Percentiles rank a stretch among this genome's conserved stretches.
phyloP scores from a whole-genome alignment of 2,113 vertebrate genomes.

The Neoarius graeffei region DNA sequence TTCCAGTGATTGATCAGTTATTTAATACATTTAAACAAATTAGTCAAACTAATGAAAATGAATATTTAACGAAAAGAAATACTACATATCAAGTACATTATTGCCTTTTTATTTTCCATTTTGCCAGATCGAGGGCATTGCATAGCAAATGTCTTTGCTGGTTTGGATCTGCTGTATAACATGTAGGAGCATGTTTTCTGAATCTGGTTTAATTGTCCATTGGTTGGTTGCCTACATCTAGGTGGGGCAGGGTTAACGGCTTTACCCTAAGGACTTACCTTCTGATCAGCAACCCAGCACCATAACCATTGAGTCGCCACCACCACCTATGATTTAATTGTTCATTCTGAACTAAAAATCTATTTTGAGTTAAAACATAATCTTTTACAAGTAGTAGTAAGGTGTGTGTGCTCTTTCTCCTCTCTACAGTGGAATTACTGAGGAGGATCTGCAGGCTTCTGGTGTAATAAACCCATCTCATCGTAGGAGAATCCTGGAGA shows the following conservation, averaged over 20 bases:
- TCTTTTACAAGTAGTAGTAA: background rate
- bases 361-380: background rate
- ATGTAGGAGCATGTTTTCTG: background rate
- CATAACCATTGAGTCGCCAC: no score
- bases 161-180: background rate
- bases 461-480: conserved; percentile 67
- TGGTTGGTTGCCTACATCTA: no score
- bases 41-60: background rate
- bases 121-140: background rate
- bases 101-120: background rate
- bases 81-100: background rate
- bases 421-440: conserved; percentile 72
- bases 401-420: background rate
- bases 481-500: conserved; percentile 65
- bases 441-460: conserved; percentile 69
- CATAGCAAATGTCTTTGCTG: background rate
- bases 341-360: background rate
- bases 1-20: background rate
- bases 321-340: background rate
- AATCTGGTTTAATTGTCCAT: background rate
- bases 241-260: no score
- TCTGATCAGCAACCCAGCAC: no score
- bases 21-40: background rate
- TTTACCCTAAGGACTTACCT: no score
- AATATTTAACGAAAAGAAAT: background rate